Conservation (phyloP, 2,888 invertebrate genomes). For the Hypena proboscidalis region DNA sequence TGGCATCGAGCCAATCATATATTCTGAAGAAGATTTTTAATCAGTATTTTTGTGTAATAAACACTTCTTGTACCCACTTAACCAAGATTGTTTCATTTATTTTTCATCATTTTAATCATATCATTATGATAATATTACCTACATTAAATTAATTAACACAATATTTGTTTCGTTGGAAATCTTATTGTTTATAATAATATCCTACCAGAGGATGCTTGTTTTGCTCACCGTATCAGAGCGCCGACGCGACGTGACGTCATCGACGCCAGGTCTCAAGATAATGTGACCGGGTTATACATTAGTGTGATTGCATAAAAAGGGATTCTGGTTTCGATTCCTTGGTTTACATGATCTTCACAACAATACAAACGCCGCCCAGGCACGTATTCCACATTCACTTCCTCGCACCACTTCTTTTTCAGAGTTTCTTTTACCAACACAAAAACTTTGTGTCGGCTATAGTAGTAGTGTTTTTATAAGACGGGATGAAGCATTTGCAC, state of each 20-base stretch:
- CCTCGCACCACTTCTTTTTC: no score
- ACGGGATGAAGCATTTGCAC: no score
- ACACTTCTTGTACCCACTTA: conserved; percentile 4
- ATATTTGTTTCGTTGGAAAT: neutral
- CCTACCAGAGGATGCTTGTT: conserved; percentile 2
- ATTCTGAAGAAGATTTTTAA: conserved; percentile 11
- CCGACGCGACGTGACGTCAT: conserved; percentile 7
- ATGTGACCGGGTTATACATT: neutral
- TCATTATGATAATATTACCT: conserved; percentile 1
- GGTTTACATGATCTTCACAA: no score
- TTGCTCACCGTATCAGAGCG: conserved; percentile 3
- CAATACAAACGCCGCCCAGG: no score
- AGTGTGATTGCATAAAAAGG: no score
- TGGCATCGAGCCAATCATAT: conserved; percentile 10
- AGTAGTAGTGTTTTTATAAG: no score
- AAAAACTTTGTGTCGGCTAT: no score
- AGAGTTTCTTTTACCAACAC: no score
- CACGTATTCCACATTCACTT: no score
- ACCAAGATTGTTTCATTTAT: conserved; percentile 5
- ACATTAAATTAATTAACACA: conserved; percentile 1
- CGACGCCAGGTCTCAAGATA: conserved; percentile 3
- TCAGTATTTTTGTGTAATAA: conserved; percentile 3
- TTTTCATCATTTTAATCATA: conserved; percentile 8
- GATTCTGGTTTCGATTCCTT: no score
- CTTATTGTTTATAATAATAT: conserved; percentile 3